Conservation (phyloP, 2,797 vertebrate species). For the Glyptemys insculpta region DNA sequence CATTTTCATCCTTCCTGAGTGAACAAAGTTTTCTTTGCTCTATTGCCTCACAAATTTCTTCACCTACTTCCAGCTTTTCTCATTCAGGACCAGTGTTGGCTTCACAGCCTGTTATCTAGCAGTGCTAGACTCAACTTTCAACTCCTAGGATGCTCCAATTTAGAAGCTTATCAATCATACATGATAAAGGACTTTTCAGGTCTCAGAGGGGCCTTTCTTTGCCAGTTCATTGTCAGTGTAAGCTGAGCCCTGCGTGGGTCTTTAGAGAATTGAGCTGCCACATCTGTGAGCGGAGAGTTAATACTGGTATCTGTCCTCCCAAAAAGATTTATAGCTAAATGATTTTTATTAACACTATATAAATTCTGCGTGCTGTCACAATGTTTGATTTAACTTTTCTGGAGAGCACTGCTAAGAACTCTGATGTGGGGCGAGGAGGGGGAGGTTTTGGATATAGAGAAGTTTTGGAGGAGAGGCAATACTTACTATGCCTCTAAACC, state of each 20-base stretch:
- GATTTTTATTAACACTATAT: slow-evolving; percentile 20
- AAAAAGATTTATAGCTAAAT: slow-evolving; percentile 23
- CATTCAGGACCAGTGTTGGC: not conserved
- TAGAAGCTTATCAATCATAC: not conserved
- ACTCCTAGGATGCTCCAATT: not conserved
- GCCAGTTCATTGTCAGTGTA: not conserved
- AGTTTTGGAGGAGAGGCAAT: not conserved
- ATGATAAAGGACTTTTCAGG: not conserved
- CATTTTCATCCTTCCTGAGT: not conserved
- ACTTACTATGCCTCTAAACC: not conserved
- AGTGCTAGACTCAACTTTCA: not conserved
- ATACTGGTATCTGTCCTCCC: not conserved
- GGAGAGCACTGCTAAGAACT: not conserved
- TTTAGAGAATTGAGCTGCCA: not conserved
- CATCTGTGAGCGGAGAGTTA: not conserved
- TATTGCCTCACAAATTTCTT: not conserved
- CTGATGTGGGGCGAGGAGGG: not conserved
- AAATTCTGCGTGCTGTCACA: not conserved
- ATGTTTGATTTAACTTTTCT: not conserved
- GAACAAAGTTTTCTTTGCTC: not conserved
- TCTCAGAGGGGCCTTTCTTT: not conserved
- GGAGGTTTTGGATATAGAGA: not conserved
- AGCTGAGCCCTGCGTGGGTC: not conserved
- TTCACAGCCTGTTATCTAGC: not conserved
- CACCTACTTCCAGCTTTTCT: not conserved